Percentiles rank a stretch among this genome's conserved stretches.
Evolutionary conservation across 2,113 vertebrate species (phyloP).

Genomic region (Pomatorhinus ruficollis): DNA sequence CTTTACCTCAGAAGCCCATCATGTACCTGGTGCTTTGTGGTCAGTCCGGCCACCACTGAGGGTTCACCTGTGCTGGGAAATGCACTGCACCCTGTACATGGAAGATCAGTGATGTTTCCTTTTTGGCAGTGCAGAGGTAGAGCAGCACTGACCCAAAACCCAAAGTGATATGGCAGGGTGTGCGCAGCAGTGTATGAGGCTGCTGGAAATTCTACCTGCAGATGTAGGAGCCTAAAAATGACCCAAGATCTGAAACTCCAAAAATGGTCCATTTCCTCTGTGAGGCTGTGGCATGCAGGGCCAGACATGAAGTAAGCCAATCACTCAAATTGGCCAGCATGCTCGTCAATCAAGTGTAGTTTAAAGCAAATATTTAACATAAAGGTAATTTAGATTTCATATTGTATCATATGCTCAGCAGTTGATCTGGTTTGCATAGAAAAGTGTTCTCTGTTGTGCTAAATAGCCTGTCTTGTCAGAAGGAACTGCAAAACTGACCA

Average conservation of each 20-base stretch:
- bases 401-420: background rate
- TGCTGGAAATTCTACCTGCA: background rate
- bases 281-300: background rate
- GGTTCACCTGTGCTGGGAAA: background rate
- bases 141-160: background rate
- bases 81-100: accelerated
- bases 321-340: background rate
- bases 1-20: background rate
- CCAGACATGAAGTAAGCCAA: background rate
- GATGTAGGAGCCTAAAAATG: background rate
- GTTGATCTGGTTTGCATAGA: background rate
- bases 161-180: accelerated
- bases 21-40: accelerated
- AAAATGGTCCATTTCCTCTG: background rate
- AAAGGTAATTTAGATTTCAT: background rate
- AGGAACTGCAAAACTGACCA: background rate
- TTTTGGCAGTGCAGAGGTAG: background rate
- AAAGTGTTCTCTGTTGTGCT: background rate
- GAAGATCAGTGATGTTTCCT: background rate
- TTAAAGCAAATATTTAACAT: background rate
- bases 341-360: background rate
- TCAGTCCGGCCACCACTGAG: background rate
- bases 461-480: background rate
- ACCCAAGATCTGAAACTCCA: background rate
- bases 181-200: background rate